Base-by-base conservation (phyloP, 1,140 invertebrate species). In the Matsumurasca onukii region DNA sequence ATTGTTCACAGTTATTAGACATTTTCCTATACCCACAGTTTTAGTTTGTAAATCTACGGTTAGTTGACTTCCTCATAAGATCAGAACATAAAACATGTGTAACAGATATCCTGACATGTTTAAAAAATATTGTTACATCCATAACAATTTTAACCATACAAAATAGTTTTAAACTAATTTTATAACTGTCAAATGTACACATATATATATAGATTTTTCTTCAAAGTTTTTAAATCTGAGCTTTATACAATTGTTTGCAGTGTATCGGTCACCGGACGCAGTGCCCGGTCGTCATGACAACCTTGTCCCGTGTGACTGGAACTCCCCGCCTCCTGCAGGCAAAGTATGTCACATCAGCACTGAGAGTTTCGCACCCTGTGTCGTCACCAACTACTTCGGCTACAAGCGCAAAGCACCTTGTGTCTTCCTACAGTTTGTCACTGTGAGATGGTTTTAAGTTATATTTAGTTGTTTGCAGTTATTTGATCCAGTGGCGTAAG, bases 331-430 rank as follows among this genome's bases (percentile, higher is more conserved):
- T 0, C 71, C 75, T 13, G 68, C 80, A 0, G 82, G 81, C 29
- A 84, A 90, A 70, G 88, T 91, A 0, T 95, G 93, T 73, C 79
- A 83, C 2, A 76, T 88, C 1, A 78, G 80, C 0, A 17, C 57
- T 1, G 75, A 77, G 34, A 77, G 83, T 5, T 87, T 87, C 72
- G 87, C 84, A 0, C 79, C 83, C 24, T 96, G 93, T 75, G 84
- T 86, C 0, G 78, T 79, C 29, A 78, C 80, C 29, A 82, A 86
- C 39, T 74, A 79, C 45, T 96, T 89, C 75, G 91, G 92, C 0
- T 96, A 88, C 76, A 80, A 82, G 27, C 78, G 83, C 20, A 86
- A 85, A 27, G 84, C 86, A 12, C 93, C 93, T 0, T 95, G 93
- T 78, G 79, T 95, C 72, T 89, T 94, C 75, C 83, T 95, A 52